Evolutionary conservation across 2,113 vertebrate species (phyloP), one percentile per base, ranked within the genome.

Genomic region (Phoenicopterus ruber): DNA sequence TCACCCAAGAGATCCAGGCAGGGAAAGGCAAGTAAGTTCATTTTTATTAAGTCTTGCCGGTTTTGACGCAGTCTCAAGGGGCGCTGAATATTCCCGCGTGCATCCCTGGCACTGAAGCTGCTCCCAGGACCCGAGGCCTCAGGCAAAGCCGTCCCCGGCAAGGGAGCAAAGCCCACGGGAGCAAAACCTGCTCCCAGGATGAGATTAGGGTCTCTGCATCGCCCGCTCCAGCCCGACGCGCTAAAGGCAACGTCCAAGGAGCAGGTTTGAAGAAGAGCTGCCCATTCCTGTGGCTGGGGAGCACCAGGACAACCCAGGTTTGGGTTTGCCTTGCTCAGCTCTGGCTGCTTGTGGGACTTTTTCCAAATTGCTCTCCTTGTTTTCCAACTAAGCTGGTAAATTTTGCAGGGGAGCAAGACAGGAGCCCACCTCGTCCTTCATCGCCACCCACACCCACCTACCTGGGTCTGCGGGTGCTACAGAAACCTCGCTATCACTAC

Each of bases 61-160:
- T 77, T 49, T 29, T 0, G 0, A 2, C 16, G 49, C 10, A 1
- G 1, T 59, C 63, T 52, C 69, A 20, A 42, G 69, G 3, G 17
- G 9, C 46, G 19, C 40, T 49, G 85, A 40, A 15, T 0, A 4
- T 12, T 74, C 57, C 26, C 2, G 7, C 26, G 15, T 1, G 7
- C 46, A 74, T 58, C 42, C 38, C 47, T 38, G n/a, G 38, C 10
- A 4, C 22, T 0, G 6, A 4, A 29, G 55, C 26, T 52, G 38
- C 74, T 82, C 57, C 74, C 65, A 31, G 28, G 28, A 44, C 61
- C 63, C 3, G 15, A 26, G 6, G 6, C 44, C 71, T 55, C 49
- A n/a, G 46, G 54, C 13, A 73, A 91, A 86, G 32, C 40, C 7
- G 9, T 8, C 31, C 36, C 50, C 13, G 5, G 11, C 42, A 11